phyloP scores from a whole-genome alignment of 1,140 invertebrate genomes.

The Marisa cornuarietis region DNA sequence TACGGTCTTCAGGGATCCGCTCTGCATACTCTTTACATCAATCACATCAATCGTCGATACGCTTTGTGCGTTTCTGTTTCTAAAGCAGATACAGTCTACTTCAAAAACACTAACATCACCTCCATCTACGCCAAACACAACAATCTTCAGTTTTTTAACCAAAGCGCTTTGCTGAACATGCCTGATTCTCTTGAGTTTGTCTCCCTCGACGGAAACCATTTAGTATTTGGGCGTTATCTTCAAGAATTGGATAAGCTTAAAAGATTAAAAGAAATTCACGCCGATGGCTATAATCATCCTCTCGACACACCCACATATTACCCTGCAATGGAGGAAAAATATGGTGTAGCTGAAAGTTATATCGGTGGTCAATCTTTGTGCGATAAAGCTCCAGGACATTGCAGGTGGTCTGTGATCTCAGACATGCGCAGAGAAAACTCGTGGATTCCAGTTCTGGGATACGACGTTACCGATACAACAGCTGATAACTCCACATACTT shows the following conservation, averaged over 20 bases:
- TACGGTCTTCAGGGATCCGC: slow-evolving; percentile 21
- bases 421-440: too few relatives aligned
- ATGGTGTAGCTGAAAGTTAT: not conserved
- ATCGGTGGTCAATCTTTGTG: too few relatives aligned
- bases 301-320: not conserved
- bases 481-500: too few relatives aligned
- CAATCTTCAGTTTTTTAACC: slow-evolving; percentile 3
- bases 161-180: slow-evolving; percentile 12
- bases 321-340: not conserved
- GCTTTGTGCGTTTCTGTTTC: not conserved
- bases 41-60: slow-evolving; percentile 1
- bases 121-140: slow-evolving; percentile 15
- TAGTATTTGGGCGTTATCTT: slow-evolving; percentile 6
- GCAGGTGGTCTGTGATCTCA: too few relatives aligned
- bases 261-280: not conserved
- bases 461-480: too few relatives aligned
- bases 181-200: not conserved
- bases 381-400: too few relatives aligned
- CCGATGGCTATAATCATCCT: not conserved
- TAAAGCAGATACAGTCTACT: slow-evolving; percentile 10
- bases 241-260: slow-evolving; percentile 2
- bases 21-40: slow-evolving; percentile 17
- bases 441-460: too few relatives aligned
- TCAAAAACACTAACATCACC: slow-evolving; percentile 21
- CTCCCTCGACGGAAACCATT: not conserved